Evolutionary conservation across 2,888 invertebrate genomes (phyloP), one percentile per base, ranked within the genome.

Genomic region (Muschampia plurimacula): DNA sequence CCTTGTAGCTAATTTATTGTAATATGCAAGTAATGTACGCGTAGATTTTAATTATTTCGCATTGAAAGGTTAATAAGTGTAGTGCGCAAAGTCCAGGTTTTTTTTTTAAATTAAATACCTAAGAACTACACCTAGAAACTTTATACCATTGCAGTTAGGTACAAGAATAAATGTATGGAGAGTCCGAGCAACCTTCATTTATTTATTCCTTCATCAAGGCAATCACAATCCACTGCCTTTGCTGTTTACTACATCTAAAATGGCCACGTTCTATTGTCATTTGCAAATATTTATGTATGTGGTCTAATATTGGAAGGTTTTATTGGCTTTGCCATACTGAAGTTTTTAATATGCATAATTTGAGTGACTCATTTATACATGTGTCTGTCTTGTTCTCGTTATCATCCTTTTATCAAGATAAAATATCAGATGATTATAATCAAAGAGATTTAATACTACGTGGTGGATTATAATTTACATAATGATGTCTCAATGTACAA

Each of bases 211-310:
- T 59, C 46, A 70, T 59, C 44, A 65, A 70, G 59, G 32, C 57
- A 63, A 70, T 65, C 57, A 39, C 41, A 65, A 6, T 65, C 55
- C 55, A 57, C 28, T 41, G 69, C 41, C 65, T 69, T 64, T 69
- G 57, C 57, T 62, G 62, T 62, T 65, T 65, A 57, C 15, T n/a
- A 65, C 44, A 69, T 59, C 46, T 46, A 46, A 65, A 65, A 65
- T 70, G 65, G 64, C 65, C 46, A 70, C 70, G 65, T 65, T 64
- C 46, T 57, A 59, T 70, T 65, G 36, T 65, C 57, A 65, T 65
- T 65, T 59, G 57, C 69, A 39, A 62, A 69, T 60, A 69, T 62
- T 59, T 70, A 70, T 69, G 28, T 57, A 57, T 46, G 57, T 46
- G n/a, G 41, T 64, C 41, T 63, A 41, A 64, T 69, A 64, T 64